Base-by-base conservation (phyloP, 2,888 invertebrate species). In the Cerceris ruficornis region DNA sequence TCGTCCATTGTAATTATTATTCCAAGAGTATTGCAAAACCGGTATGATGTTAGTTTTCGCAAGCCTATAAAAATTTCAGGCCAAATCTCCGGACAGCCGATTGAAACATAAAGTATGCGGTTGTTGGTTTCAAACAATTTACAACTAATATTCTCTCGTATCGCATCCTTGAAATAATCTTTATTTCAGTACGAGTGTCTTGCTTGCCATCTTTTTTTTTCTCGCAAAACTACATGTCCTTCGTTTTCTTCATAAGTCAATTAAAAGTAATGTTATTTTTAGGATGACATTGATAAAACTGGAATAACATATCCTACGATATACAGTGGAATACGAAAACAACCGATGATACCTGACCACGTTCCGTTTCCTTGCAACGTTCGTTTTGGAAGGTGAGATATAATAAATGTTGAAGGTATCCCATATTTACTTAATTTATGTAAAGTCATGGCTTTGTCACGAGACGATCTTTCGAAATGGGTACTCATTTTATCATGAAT, bases 321-420 rank as follows among this genome's bases (percentile, higher is more conserved):
- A 13, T 69, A 81, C 14, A 86, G 87, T 43, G 83, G 86, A 7
- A 75, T 87, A 52, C 87, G 91, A 68, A 89, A 84, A 66, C 93
- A 93, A 77, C 88, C 84, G 13, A 82, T 49, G n/a, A 81, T 92
- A 54, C 79, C 88, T 0, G 78, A 86, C 6, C 67, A 81, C 7
- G 71, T 88, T 17, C 86, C 89, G 9, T 93, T 93, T 84, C 93
- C 93, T 13, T 93, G 93, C 76, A 86, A 91, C 69, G 86, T 86
- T 50, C 88, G 82, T 67, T 85, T 80, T 58, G 88, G 87, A 72
- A 90, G 94, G 92, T 92, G 85, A 62, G 75, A 59, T 42, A 42
- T 42, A 42, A 7, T 6, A 14, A 49, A 1, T 5, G 2, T 15
- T 14, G 46, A 43, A 49, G 8, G 17, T 49, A 49, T 42, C 14